A percentile compares a stretch with the other conserved stretches of the same genome.
Evolutionary conservation across 92 coral and sea anemone genomes (phyloP).

Genomic region (Actinostola sp.): DNA sequence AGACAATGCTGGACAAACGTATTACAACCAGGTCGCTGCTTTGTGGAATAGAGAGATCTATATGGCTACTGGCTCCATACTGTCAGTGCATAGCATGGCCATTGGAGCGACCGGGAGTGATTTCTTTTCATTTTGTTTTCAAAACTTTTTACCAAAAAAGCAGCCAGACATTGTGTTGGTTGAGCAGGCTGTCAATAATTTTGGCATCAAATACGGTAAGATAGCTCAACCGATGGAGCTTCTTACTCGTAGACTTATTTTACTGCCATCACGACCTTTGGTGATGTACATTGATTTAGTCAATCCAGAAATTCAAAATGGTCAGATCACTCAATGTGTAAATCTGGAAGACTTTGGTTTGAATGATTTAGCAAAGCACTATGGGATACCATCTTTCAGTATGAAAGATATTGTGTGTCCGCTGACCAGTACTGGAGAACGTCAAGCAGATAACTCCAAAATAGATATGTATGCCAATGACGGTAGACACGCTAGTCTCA

Average conservation of each 20-base stretch:
- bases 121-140: constrained; percentile 64
- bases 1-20: constrained; percentile 19
- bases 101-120: constrained; percentile 79
- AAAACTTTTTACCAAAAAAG: constrained; percentile 47
- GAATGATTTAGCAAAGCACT: constrained; percentile 47
- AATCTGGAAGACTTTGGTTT: constrained; percentile 60
- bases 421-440: constrained; percentile 21
- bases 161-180: constrained; percentile 52
- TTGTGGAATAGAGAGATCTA: constrained; percentile 65
- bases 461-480: constrained; percentile 38
- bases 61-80: constrained; percentile 19
- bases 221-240: constrained; percentile 74
- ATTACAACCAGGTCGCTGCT: constrained; percentile 38
- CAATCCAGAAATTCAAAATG: constrained; percentile 49
- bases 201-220: constrained; percentile 36
- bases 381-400: constrained; percentile 46
- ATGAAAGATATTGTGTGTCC: constrained; percentile 66
- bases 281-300: constrained; percentile 68
- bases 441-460: neutral
- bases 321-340: constrained; percentile 35
- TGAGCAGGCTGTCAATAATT: constrained; percentile 73
- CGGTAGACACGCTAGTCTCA: constrained; percentile 40
- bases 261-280: constrained; percentile 64
- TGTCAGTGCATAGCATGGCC: constrained; percentile 37
- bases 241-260: constrained; percentile 66